phyloP scores from a whole-genome alignment of 2,113 vertebrate species.

The Lucifuga dentata region DNA sequence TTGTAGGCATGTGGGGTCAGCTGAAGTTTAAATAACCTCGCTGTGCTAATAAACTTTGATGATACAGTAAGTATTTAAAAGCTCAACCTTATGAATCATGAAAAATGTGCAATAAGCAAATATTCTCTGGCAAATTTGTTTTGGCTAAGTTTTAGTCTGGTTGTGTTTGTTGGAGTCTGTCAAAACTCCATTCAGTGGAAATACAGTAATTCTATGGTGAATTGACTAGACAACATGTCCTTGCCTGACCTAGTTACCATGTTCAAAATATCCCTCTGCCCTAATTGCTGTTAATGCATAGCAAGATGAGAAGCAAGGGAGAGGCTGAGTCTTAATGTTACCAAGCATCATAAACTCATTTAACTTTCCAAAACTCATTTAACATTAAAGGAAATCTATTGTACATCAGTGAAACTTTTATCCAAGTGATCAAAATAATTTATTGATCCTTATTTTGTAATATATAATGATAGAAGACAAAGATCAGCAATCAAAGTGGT shows the following conservation, averaged over 20 bases:
- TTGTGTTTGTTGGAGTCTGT: conserved; percentile 34
- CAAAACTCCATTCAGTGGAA: conserved; percentile 53
- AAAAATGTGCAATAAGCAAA: conserved; percentile 48
- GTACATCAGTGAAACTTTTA: conserved; percentile 29
- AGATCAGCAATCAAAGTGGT: background rate
- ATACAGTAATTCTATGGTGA: conserved; percentile 37
- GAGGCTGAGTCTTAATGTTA: conserved; percentile 48
- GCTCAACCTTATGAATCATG: conserved; percentile 42
- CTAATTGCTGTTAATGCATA: conserved; percentile 66
- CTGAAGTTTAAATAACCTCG: conserved; percentile 56
- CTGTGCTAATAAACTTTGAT: conserved; percentile 60
- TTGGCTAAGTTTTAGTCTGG: conserved; percentile 51
- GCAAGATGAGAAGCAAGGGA: conserved; percentile 37
- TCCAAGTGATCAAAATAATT: conserved; percentile 6
- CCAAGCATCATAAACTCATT: conserved; percentile 54
- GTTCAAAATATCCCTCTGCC: conserved; percentile 59
- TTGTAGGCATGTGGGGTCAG: conserved; percentile 15
- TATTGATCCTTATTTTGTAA: background rate
- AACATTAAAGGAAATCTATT: conserved; percentile 26
- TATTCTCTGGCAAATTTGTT: conserved; percentile 20
- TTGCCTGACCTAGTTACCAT: conserved; percentile 62
- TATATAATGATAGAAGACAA: conserved; percentile 1
- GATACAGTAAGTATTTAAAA: conserved; percentile 58
- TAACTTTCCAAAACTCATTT: conserved; percentile 52
- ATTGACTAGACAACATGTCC: conserved; percentile 59